A percentile compares a stretch with the other conserved stretches of the same genome.
phyloP scores from a whole-genome alignment of 2,797 vertebrate genomes.

The Myotis pilosus region DNA sequence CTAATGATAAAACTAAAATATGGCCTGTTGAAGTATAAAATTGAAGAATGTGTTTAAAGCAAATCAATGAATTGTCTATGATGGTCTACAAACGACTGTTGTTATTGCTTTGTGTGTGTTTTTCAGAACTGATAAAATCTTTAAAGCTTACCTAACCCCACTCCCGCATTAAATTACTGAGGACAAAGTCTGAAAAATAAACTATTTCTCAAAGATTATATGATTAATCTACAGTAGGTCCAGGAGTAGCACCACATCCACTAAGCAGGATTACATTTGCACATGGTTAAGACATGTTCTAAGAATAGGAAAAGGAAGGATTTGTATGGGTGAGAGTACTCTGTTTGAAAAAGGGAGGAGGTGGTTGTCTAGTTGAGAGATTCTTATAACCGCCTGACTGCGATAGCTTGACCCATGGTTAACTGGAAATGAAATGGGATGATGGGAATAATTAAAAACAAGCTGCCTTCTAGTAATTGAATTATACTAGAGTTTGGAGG shows the following conservation, averaged over 20 bases:
- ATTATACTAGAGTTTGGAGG: not conserved
- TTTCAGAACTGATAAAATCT: constrained; percentile 5
- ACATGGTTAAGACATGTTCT: not conserved
- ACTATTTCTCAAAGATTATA: not conserved
- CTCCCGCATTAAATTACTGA: not conserved
- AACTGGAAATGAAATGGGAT: not conserved
- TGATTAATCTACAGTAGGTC: not conserved
- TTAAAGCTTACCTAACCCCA: not conserved
- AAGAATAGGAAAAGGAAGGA: not conserved
- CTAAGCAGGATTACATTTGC: not conserved
- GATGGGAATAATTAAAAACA: not conserved
- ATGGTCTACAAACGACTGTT: not conserved
- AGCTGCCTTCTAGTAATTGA: not conserved
- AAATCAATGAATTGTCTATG: constrained; percentile 4
- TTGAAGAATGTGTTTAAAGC: constrained; percentile 42
- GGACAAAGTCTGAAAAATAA: not conserved
- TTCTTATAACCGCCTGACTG: not conserved
- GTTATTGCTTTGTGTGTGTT: not conserved
- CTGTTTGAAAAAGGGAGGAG: not conserved
- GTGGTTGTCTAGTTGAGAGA: not conserved
- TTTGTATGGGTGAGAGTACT: not conserved
- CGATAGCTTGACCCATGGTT: not conserved
- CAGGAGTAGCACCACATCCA: not conserved
- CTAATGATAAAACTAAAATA: not conserved
- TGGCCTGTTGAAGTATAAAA: not conserved